phyloP scores from a whole-genome alignment of 1,140 invertebrate species.

The Yoshiicerus persimilis region DNA sequence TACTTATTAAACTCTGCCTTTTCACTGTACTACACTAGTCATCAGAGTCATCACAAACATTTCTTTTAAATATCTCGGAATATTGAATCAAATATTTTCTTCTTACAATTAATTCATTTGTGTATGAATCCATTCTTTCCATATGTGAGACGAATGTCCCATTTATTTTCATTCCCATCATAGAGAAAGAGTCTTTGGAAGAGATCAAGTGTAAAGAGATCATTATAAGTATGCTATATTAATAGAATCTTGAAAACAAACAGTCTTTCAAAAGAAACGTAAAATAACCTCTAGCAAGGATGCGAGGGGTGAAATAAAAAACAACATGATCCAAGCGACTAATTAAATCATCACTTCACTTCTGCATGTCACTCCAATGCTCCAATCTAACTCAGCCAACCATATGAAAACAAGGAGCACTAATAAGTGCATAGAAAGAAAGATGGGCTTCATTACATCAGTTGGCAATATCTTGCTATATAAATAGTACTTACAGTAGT shows the following conservation, averaged over 20 bases:
- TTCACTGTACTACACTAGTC: background rate
- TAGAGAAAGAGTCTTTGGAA: background rate
- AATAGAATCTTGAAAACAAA: background rate
- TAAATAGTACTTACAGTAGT: background rate
- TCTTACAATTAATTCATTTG: background rate
- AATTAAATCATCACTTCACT: slow-evolving; percentile 30
- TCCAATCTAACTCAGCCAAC: background rate
- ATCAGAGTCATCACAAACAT: background rate
- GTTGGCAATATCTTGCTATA: background rate
- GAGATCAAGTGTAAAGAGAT: background rate
- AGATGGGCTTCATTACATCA: background rate
- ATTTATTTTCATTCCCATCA: background rate
- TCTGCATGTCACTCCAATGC: slow-evolving; percentile 1
- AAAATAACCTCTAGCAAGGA: background rate
- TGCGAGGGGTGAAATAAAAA: background rate
- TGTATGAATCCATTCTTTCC: background rate
- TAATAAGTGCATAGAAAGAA: background rate
- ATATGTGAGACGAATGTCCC: background rate
- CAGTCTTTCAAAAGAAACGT: background rate
- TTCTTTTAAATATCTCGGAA: background rate
- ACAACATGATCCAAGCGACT: background rate
- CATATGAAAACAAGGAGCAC: background rate
- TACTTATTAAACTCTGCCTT: background rate
- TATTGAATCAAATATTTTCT: background rate
- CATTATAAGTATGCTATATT: too few species aligned